Evolutionary conservation across 2,888 invertebrate species (phyloP).

Genomic region (Omphaloscelis lunosa): DNA sequence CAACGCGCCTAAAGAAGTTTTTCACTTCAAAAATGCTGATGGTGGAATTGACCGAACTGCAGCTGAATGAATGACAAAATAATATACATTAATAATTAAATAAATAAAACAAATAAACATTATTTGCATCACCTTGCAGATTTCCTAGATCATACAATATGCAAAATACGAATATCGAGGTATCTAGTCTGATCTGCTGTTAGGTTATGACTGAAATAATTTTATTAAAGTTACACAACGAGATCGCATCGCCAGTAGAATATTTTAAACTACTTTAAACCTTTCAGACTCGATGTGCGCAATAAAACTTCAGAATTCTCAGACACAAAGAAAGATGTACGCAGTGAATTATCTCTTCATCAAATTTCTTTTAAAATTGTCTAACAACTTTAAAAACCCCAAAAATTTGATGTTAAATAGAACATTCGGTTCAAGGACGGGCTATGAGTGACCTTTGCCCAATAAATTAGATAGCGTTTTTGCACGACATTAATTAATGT

Average conservation of each 20-base stretch:
- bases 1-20: not conserved
- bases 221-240: not conserved
- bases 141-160: not conserved
- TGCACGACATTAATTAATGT: constrained; percentile 32
- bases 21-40: not conserved
- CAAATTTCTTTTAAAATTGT: no score
- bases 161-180: not conserved
- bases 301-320: not conserved
- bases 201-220: not conserved
- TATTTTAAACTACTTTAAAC: not conserved
- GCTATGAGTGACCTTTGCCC: constrained; percentile 10
- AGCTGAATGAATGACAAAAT: not conserved
- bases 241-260: not conserved
- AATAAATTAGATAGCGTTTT: constrained; percentile 14
- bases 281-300: not conserved
- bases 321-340: not conserved
- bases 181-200: not conserved
- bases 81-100: no score
- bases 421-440: not conserved
- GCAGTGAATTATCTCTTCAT: not conserved
- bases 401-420: constrained; percentile 8
- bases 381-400: not conserved
- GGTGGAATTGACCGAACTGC: not conserved
- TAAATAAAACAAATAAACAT: no score
- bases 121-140: not conserved